phyloP scores from a whole-genome alignment of 2,113 vertebrate species.

The Pelecanoides urinatrix region DNA sequence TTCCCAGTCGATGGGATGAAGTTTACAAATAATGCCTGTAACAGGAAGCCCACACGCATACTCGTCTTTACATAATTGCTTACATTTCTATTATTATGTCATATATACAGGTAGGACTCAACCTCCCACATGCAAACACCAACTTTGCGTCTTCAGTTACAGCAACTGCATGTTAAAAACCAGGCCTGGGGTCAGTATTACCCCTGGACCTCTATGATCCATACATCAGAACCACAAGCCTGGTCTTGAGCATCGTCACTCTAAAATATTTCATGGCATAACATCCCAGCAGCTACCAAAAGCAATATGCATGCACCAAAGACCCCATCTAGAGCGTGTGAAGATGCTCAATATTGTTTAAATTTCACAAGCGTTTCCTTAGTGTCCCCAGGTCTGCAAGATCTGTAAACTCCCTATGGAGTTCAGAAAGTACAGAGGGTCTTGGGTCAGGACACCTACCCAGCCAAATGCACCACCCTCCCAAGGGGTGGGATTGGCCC shows the following conservation, averaged over 20 bases:
- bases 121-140: background rate
- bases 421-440: background rate
- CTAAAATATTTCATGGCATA: background rate
- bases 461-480: background rate
- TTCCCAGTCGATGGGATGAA: background rate
- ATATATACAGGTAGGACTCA: background rate
- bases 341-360: background rate
- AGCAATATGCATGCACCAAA: background rate
- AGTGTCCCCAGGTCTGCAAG: background rate
- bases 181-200: background rate
- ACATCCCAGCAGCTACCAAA: background rate
- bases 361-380: background rate
- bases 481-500: background rate
- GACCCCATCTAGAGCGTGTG: accelerated
- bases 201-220: background rate
- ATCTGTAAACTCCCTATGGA: background rate
- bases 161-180: background rate
- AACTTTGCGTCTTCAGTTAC: background rate
- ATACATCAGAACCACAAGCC: background rate
- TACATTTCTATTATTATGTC: background rate
- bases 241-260: background rate
- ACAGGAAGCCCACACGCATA: background rate
- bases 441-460: background rate
- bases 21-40: background rate
- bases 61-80: background rate